phyloP scores from a whole-genome alignment of 2,888 invertebrate species.

The Belgica antarctica region DNA sequence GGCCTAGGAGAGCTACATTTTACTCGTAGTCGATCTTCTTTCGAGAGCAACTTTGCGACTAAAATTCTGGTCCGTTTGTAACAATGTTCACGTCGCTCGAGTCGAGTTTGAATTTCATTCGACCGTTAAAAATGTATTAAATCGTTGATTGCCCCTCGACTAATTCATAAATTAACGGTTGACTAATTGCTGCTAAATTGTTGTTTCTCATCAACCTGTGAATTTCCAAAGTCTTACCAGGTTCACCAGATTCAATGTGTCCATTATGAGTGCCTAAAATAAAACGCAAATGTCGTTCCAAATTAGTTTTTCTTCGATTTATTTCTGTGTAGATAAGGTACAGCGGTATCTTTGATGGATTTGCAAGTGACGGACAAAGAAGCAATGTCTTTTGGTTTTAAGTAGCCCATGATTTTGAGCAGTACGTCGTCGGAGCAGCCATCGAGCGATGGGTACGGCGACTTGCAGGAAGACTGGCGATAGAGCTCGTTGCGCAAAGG shows the following conservation, averaged over 20 bases:
- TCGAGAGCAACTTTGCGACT: too few relatives aligned
- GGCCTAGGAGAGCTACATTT: too few relatives aligned
- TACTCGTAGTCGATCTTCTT: too few relatives aligned
- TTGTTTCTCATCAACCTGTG: too few relatives aligned
- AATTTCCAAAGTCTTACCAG: too few relatives aligned
- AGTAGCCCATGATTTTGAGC: background rate
- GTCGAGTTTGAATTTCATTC: too few relatives aligned
- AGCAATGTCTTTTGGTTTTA: background rate
- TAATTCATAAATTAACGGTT: too few relatives aligned
- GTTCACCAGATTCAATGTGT: background rate
- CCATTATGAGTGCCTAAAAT: background rate
- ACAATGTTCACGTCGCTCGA: too few relatives aligned
- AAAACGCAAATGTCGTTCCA: background rate
- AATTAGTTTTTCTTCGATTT: background rate
- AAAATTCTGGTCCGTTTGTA: too few relatives aligned
- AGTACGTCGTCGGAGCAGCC: background rate
- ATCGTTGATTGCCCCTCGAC: too few relatives aligned
- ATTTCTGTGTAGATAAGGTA: background rate
- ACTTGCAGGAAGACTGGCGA: background rate
- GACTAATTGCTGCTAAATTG: too few relatives aligned
- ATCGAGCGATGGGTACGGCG: background rate
- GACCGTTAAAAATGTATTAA: too few relatives aligned
- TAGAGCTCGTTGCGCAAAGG: conserved; percentile 21
- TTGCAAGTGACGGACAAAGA: background rate
- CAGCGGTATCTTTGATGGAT: background rate